Evolutionary conservation across 2,113 vertebrate genomes (phyloP).

Genomic region (Notiomystis cincta): DNA sequence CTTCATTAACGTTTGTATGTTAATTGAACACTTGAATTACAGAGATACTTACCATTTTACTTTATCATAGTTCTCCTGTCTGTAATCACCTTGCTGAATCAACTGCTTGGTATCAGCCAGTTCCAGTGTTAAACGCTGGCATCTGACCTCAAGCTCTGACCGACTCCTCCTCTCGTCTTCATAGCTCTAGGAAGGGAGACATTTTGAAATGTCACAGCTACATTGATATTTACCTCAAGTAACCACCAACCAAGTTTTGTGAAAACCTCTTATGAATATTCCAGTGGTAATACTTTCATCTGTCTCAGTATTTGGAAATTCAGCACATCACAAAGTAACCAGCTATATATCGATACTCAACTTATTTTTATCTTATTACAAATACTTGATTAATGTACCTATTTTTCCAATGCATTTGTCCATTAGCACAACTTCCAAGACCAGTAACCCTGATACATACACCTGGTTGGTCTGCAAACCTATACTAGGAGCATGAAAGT

Average conservation of each 20-base stretch:
- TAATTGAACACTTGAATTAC: background rate
- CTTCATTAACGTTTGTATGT: background rate
- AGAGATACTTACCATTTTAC: slow-evolving; percentile 81
- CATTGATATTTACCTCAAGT: background rate
- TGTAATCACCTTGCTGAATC: slow-evolving; percentile 90
- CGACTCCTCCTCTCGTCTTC: slow-evolving; percentile 84
- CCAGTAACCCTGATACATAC: background rate
- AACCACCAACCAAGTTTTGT: background rate
- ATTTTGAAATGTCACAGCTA: background rate
- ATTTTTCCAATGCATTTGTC: background rate
- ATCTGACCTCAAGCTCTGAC: slow-evolving; percentile 86
- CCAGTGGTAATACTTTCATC: background rate
- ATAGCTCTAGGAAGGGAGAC: slow-evolving; percentile 77
- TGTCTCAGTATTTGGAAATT: background rate
- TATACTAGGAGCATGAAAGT: background rate
- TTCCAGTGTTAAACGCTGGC: slow-evolving; percentile 87
- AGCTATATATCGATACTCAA: background rate
- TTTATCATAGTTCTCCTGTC: slow-evolving; percentile 89
- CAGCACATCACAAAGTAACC: background rate
- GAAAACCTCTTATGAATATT: background rate
- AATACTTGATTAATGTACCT: background rate
- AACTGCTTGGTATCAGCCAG: slow-evolving; percentile 90
- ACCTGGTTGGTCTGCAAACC: background rate
- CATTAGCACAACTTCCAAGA: background rate
- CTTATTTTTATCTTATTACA: background rate